Conservation (phyloP, 64 coral and sea anemone genomes). For the Dendrophyllia cribrosa region DNA sequence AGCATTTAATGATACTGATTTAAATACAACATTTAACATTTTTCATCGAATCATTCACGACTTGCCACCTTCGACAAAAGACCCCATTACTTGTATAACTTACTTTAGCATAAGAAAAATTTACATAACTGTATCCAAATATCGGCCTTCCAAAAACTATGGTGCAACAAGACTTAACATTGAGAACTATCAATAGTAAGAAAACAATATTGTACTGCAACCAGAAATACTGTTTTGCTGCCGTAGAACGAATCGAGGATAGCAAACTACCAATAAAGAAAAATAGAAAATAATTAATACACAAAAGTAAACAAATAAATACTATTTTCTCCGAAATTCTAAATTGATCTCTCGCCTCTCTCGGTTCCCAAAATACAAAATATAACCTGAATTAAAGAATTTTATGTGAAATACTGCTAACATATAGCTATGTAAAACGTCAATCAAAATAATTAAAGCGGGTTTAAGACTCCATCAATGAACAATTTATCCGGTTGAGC, state of each 20-base stretch:
- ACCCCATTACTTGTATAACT: neutral
- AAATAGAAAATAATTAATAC: neutral
- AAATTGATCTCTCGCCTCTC: too few relatives aligned
- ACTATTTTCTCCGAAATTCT: neutral
- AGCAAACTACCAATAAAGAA: neutral
- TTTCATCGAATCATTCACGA: neutral
- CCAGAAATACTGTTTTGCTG: neutral
- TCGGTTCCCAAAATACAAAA: neutral
- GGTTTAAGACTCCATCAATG: conserved; percentile 12
- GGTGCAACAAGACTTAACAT: neutral
- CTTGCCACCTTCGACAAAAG: neutral
- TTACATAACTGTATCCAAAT: too few relatives aligned
- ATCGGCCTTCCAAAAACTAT: too few relatives aligned
- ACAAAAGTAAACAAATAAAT: neutral
- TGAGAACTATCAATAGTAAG: neutral
- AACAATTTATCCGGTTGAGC: conserved; percentile 43
- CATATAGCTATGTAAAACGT: neutral
- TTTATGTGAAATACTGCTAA: neutral
- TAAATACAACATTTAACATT: too few relatives aligned
- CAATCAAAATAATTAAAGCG: neutral
- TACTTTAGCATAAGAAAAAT: too few relatives aligned
- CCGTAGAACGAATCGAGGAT: neutral
- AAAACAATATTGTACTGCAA: neutral
- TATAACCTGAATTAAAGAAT: neutral
- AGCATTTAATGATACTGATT: too few relatives aligned